Conservation (phyloP, 2,888 invertebrate species). For the Branchinecta sandiegonensis region DNA sequence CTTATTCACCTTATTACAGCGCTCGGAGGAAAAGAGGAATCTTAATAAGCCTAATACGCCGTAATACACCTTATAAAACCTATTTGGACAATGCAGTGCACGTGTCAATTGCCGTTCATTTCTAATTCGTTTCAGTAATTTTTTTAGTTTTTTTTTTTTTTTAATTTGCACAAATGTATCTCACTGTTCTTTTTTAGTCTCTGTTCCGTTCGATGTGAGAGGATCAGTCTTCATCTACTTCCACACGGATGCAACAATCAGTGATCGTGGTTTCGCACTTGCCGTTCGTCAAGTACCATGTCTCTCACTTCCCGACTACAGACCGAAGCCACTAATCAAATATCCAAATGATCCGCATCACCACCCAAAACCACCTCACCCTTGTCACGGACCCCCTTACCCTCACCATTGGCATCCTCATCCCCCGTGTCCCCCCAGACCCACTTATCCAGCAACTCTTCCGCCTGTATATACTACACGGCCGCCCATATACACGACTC, state of each 20-base stretch:
- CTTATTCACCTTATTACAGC: no score
- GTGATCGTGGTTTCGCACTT: conserved; percentile 20
- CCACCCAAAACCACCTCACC: conserved; percentile 10
- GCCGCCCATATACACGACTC: neutral
- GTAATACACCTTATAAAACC: no score
- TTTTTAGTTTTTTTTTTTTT: no score
- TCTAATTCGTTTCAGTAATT: no score
- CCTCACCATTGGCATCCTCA: neutral
- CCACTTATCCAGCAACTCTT: neutral
- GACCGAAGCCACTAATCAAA: neutral
- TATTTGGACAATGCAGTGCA: no score
- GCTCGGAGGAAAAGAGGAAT: no score
- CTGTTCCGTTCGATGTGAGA: neutral
- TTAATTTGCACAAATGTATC: no score
- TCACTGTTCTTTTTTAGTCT: neutral
- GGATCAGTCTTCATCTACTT: conserved; percentile 17
- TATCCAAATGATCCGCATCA: conserved; percentile 16
- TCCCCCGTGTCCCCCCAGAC: neutral
- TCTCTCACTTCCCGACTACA: conserved; percentile 15
- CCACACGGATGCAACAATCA: conserved; percentile 18
- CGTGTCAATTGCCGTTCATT: no score
- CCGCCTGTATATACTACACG: conserved; percentile 5
- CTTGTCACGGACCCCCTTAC: conserved; percentile 17
- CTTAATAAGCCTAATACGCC: no score
- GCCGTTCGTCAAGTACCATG: conserved; percentile 22